phyloP scores from a whole-genome alignment of 1,140 invertebrate species.

The Bombus waltoni region DNA sequence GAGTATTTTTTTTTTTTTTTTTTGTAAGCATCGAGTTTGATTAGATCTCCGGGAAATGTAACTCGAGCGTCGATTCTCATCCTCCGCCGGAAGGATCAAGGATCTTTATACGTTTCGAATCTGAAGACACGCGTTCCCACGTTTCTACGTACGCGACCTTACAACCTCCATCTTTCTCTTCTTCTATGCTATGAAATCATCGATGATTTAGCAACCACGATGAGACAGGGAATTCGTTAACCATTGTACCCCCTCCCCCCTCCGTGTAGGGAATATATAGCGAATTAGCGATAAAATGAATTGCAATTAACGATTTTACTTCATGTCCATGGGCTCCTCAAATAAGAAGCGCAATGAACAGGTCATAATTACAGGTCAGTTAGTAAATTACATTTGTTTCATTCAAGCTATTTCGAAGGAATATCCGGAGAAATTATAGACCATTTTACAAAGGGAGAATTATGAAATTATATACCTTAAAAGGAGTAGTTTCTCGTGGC shows the following conservation, averaged over 20 bases:
- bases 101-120: not conserved
- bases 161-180: conserved; percentile 41
- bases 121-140: conserved; percentile 42
- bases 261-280: not conserved
- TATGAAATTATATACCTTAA: conserved; percentile 12
- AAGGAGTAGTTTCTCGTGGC: not conserved
- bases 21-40: not conserved
- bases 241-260: not conserved
- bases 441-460: not conserved
- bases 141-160: conserved; percentile 39
- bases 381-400: not conserved
- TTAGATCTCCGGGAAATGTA: not conserved
- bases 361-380: not conserved
- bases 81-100: conserved; percentile 17
- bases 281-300: not conserved
- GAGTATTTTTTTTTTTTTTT: not conserved
- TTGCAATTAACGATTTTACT: not conserved
- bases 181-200: conserved; percentile 43
- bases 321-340: not conserved
- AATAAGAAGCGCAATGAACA: not conserved
- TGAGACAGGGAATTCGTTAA: conserved; percentile 6
- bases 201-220: conserved; percentile 50
- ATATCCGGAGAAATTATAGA: not conserved
- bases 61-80: not conserved
- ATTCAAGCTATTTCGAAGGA: not conserved